Percentiles rank a stretch among this genome's conserved stretches.
Conservation (phyloP, 2,888 invertebrate genomes). For the Chymomyza procnemis region DNA sequence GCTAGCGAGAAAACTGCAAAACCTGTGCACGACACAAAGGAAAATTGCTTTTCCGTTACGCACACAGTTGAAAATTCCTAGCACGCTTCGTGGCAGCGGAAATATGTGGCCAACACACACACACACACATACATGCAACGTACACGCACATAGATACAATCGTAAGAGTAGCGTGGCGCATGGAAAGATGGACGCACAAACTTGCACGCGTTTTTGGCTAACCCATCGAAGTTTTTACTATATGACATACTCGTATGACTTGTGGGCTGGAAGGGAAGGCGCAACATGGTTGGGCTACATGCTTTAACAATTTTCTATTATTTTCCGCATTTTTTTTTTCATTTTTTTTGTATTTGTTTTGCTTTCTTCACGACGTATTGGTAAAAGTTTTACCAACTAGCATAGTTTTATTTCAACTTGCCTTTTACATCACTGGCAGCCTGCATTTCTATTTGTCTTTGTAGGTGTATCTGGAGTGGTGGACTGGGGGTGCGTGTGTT, state of each 20-base stretch:
- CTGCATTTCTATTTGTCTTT: constrained; percentile 70
- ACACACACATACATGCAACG: constrained; percentile 28
- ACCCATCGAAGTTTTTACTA: constrained; percentile 60
- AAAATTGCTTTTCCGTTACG: constrained; percentile 72
- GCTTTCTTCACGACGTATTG: constrained; percentile 20
- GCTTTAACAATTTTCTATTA: constrained; percentile 45
- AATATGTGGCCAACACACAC: constrained; percentile 64
- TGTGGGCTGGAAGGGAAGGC: not conserved
- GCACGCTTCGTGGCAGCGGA: constrained; percentile 66
- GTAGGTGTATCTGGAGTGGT: constrained; percentile 19
- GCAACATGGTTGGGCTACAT: constrained; percentile 38
- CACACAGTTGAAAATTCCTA: constrained; percentile 62
- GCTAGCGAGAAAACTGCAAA: constrained; percentile 41
- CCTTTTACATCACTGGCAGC: constrained; percentile 26
- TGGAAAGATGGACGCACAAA: not conserved
- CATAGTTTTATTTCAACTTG: constrained; percentile 57
- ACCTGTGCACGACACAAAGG: constrained; percentile 72
- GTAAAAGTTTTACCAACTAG: constrained; percentile 34
- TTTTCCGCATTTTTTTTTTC: constrained; percentile 25
- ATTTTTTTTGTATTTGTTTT: not conserved
- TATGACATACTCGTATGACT: constrained; percentile 50
- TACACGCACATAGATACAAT: not conserved
- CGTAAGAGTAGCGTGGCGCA: not conserved
- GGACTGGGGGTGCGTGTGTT: constrained; percentile 5
- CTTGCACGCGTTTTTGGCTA: constrained; percentile 23